Percentiles rank a stretch among this genome's conserved stretches.
These are phyloP conservation scores for Pheosia gnoma DNA, from an alignment of 2,888 invertebrate species.

Conservation along the genomic window DNA sequence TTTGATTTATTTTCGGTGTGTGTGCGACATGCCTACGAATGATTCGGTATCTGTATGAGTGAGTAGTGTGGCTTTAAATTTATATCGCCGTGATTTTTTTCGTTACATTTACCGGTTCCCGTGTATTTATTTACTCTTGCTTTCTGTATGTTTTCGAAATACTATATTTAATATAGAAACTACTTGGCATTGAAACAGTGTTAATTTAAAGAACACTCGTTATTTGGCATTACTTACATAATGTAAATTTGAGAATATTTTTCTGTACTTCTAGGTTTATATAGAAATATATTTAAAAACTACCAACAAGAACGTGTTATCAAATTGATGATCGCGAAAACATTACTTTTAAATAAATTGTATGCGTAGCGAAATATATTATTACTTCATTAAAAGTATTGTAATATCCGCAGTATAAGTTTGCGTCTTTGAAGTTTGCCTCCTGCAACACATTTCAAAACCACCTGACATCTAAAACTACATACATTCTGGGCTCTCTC, in stretches of 20 bases:
- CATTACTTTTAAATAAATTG: too few species aligned
- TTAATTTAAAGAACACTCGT: background rate
- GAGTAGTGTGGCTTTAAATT: conserved; percentile 50
- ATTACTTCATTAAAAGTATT: background rate
- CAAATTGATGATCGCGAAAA: background rate
- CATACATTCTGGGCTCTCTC: too few species aligned
- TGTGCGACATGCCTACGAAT: conserved; percentile 26
- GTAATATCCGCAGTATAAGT: background rate
- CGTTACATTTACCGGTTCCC: conserved; percentile 24
- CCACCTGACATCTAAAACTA: too few species aligned
- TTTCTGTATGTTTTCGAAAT: background rate
- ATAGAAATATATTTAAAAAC: background rate
- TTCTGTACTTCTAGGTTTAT: too few species aligned
- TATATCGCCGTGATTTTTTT: conserved; percentile 24
- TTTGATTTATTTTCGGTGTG: conserved; percentile 22
- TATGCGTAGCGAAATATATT: background rate
- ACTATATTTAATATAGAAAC: background rate
- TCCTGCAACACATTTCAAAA: too few species aligned
- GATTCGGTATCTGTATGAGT: conserved; percentile 31
- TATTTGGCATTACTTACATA: background rate
- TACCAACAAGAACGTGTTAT: background rate
- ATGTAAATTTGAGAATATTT: too few species aligned
- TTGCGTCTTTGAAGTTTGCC: too few species aligned
- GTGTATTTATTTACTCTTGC: conserved; percentile 41
- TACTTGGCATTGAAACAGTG: background rate